Base-by-base conservation (phyloP, 2,113 vertebrate genomes). In the Vulpes vulpes region DNA sequence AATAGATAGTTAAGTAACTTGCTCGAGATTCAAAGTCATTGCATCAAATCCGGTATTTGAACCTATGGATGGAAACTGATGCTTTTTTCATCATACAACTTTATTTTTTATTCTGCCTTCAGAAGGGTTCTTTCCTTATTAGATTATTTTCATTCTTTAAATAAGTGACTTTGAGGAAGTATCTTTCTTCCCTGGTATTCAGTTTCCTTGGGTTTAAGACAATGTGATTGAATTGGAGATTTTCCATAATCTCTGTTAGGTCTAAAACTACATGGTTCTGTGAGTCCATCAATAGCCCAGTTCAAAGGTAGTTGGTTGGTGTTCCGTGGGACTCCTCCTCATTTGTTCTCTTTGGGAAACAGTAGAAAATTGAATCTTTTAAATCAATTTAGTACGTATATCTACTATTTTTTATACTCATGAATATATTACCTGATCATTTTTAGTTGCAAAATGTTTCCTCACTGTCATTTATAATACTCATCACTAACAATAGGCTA, bases 91-190 rank as follows among this genome's bases (percentile, higher is more conserved):
- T 80, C 57, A 25, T 3, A 80, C 6, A 5, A 30, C 23, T 6
- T 94, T 89, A 64, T 80, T 92, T 97, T 71, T 73, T 94, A 27
- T n/a, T 79, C 11, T 57, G 64, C 8, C 38, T 78, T 94, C 27
- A 71, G 25, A 83, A 89, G 16, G 5, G 32, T 35, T 67, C 35
- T 88, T 91, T 78, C 69, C 76, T 67, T 73, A 78, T 23, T 80
- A 85, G 62, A 38, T 69, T 14, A 22, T 82, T 91, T 79, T 84
- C 16, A 55, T 92, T 84, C 71, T 95, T 43, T 93, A 71, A 74
- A 49, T 86, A 35, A 87, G 32, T 83, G 81, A 51, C 20, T 11
- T 82, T 82, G 32, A 11, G 38, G 14, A 83, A 73, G 35, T 92
- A 49, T 59, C 73, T 74, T 60, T 90, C 23, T 62, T 96, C 22